Base-by-base conservation (phyloP, 1,140 invertebrate species). In the Pseudomyrmex gracilis region DNA sequence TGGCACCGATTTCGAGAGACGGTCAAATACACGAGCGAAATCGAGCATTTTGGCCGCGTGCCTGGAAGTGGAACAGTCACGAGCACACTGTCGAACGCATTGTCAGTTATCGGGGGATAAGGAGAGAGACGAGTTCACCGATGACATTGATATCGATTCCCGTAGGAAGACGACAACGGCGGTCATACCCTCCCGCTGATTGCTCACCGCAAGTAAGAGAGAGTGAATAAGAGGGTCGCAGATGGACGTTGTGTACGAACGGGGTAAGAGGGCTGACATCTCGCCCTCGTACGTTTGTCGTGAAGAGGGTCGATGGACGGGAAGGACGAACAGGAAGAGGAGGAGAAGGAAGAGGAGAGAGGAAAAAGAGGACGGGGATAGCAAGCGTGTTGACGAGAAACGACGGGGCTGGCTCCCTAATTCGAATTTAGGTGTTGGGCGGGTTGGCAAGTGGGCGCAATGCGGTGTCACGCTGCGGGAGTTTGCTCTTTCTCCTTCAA, bases 351-450 rank as follows among this genome's bases (percentile, higher is more conserved):
- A 10, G 53, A 80, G 73, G 73, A 55, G 58, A 55, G 24, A n/a
- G 58, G 5, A 43, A 15, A 24, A 68, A 43, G 49, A 70, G 61
- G 63, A 80, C 10, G 77, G 60, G 78, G n/a, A 73, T 51, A 60
- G 80, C 78, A 80, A 88, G 86, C 76, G 87, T 80, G 85, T 90
- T 90, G 92, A 90, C 88, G 87, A 92, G 90, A 86, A 90, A 89
- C 83, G 87, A 85, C 84, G 89, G 84, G 88, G 83, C 78, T 80
- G 87, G 87, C 87, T 90, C 88, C 86, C 91, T 93, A 93, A 93
- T 93, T 93, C 92, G 92, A 91, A 92, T 93, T 93, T 93, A 93
- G 92, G 91, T 92, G 92, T 92, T 89, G 92, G 90, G 85, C 84
- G 92, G 92, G 89, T 92, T 92, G 90, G 90, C 92, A 92, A 92